phyloP scores from a whole-genome alignment of 2,113 vertebrate genomes.

The Oryctolagus cuniculus region DNA sequence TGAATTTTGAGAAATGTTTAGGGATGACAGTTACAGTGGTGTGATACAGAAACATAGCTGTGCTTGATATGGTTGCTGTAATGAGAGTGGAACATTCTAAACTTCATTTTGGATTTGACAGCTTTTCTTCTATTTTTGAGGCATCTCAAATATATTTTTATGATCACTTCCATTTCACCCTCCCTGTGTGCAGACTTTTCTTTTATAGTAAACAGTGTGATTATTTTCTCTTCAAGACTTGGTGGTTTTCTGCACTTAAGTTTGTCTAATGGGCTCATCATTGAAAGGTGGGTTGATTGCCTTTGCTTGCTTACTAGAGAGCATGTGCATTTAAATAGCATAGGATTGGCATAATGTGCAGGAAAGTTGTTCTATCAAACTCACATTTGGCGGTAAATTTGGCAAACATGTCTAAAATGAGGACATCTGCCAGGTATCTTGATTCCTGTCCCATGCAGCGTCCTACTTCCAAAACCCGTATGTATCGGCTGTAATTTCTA shows the following conservation, averaged over 20 bases:
- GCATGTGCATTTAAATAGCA: not conserved
- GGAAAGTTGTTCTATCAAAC: not conserved
- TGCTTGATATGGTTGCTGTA: not conserved
- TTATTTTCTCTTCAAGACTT: slow-evolving; percentile 36
- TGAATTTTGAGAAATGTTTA: slow-evolving; percentile 48
- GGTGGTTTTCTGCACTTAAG: slow-evolving; percentile 57
- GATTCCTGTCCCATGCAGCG: not conserved
- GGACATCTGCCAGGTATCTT: not conserved
- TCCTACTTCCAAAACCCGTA: not conserved
- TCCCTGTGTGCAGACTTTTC: slow-evolving; percentile 41
- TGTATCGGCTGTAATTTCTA: not conserved
- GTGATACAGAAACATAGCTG: not conserved
- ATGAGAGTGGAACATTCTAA: not conserved
- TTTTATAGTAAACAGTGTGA: slow-evolving; percentile 36
- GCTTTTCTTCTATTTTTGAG: slow-evolving; percentile 49
- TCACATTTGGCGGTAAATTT: not conserved
- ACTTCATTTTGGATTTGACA: slow-evolving; percentile 48
- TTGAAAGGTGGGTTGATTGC: not conserved
- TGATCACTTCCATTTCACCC: slow-evolving; percentile 14
- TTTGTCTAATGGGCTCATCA: slow-evolving; percentile 59
- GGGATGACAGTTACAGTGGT: not conserved
- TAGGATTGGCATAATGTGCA: not conserved
- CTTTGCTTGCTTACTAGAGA: slow-evolving; percentile 7
- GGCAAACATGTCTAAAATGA: not conserved
- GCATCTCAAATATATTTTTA: slow-evolving; percentile 51